Evolutionary conservation across 1,140 invertebrate species (phyloP).

Genomic region (Leptonema lineaticorne): DNA sequence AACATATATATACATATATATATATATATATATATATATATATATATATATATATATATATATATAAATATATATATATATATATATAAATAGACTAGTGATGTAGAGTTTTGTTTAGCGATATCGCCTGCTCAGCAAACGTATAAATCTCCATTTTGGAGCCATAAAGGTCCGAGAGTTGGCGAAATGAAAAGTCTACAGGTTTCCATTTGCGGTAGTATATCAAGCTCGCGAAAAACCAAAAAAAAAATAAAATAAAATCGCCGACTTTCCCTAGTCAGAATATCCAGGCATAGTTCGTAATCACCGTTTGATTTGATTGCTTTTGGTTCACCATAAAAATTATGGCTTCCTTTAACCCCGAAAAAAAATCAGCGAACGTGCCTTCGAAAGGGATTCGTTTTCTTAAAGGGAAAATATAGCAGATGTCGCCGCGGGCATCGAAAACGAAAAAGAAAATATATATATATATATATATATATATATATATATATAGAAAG

Average conservation of each 20-base stretch:
- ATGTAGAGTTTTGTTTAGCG: constrained; percentile 27
- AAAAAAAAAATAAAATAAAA: no score
- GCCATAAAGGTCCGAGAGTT: constrained; percentile 24
- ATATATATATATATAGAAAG: no score
- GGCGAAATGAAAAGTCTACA: constrained; percentile 22
- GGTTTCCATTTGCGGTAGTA: constrained; percentile 24
- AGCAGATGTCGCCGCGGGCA: not conserved
- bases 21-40: no score
- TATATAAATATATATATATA: no score
- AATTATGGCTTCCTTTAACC: constrained; percentile 30
- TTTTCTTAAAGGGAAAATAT: not conserved
- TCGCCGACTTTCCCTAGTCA: no score
- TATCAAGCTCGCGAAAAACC: not conserved
- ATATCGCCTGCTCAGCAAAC: constrained; percentile 25
- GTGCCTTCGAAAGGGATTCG: not conserved
- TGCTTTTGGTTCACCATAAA: constrained; percentile 21
- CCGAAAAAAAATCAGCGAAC: not conserved
- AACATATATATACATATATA: no score
- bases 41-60: no score
- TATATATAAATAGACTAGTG: no score
- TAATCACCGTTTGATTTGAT: constrained; percentile 32
- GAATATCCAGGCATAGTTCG: not conserved
- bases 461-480: no score
- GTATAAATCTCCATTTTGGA: constrained; percentile 28
- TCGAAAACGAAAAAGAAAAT: not conserved